These are phyloP conservation scores for Oscheius myriophilus DNA, from an alignment of 2,888 invertebrate genomes.

Conservation along the genomic window DNA sequence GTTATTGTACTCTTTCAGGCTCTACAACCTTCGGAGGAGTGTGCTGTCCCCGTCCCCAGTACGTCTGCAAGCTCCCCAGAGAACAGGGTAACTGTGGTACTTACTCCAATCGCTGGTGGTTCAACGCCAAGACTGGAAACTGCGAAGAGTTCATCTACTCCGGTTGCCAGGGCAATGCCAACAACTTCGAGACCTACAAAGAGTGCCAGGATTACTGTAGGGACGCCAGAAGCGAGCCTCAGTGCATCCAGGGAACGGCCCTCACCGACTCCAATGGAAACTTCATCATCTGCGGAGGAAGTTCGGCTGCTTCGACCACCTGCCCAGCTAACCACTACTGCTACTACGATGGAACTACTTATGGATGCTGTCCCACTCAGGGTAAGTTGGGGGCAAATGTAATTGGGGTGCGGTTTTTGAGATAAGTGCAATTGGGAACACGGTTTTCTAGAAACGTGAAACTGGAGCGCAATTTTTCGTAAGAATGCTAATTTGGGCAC, in stretches of 20 bases:
- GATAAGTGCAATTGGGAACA: not conserved
- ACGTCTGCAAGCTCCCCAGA: conserved; percentile 68
- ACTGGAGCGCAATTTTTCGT: not conserved
- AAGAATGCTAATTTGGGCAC: not conserved
- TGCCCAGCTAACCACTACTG: conserved; percentile 70
- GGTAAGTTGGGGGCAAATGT: conserved; percentile 31
- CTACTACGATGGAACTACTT: conserved; percentile 70
- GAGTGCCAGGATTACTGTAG: conserved; percentile 70
- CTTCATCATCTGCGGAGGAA: conserved; percentile 69
- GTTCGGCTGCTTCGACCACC: conserved; percentile 61
- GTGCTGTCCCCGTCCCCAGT: conserved; percentile 70
- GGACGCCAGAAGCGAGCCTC: conserved; percentile 67
- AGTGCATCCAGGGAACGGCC: conserved; percentile 70
- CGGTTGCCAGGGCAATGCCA: conserved; percentile 69
- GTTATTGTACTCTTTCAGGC: conserved; percentile 38
- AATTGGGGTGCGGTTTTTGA: not conserved
- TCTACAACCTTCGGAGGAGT: conserved; percentile 64
- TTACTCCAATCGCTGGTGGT: conserved; percentile 70
- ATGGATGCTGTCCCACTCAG: conserved; percentile 70
- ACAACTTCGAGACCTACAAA: conserved; percentile 70
- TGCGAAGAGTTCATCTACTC: conserved; percentile 71
- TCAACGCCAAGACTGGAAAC: conserved; percentile 70
- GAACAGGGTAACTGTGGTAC: conserved; percentile 70
- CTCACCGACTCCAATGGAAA: conserved; percentile 69
- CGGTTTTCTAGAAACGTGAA: not conserved